phyloP scores from a whole-genome alignment of 1,140 invertebrate genomes.

The Pemphigus obesinymphae region DNA sequence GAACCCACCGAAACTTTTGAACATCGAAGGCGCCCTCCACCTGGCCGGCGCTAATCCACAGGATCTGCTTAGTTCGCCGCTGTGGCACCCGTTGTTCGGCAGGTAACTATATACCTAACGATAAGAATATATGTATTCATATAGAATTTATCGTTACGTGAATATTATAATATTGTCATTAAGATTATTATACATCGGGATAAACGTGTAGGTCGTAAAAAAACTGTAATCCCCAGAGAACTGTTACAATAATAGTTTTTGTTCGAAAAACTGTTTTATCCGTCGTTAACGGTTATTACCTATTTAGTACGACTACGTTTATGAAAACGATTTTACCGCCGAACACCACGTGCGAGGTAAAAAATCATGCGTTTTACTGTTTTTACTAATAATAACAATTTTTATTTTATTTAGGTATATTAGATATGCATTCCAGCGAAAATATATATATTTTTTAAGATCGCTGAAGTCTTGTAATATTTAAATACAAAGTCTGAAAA shows the following conservation, averaged over 20 bases:
- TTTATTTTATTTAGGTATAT: neutral
- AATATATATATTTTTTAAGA: neutral
- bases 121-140: neutral
- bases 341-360: neutral
- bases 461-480: neutral
- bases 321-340: neutral
- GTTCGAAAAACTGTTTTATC: too few species aligned
- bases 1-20: conserved; percentile 47
- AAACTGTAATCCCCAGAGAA: neutral
- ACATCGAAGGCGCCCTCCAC: conserved; percentile 44
- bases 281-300: neutral
- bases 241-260: neutral
- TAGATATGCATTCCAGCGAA: neutral
- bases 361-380: neutral
- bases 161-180: neutral
- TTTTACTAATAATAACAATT: neutral
- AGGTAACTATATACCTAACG: neutral
- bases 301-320: conserved; percentile 12
- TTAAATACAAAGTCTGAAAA: neutral
- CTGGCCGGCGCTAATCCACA: neutral
- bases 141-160: neutral
- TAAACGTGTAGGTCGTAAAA: conserved; percentile 11
- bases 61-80: neutral
- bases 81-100: conserved; percentile 20
- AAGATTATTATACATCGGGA: too few species aligned